Evolutionary conservation across 2,888 invertebrate species (phyloP), one percentile per base, ranked within the genome.

Genomic region (Scaptomyza parva): DNA sequence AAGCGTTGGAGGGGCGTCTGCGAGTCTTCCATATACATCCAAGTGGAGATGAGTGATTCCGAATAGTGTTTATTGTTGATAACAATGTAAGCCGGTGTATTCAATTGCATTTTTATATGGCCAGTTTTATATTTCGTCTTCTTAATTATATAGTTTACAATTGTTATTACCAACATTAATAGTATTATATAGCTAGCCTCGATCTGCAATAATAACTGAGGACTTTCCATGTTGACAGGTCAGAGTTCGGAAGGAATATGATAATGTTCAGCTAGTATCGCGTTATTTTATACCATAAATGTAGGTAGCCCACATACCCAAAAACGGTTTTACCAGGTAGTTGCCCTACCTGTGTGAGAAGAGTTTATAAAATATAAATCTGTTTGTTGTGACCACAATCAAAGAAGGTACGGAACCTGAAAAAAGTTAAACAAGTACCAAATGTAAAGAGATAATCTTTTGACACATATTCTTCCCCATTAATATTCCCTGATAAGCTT

Each of bases 1-100:
- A 67, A 20, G 6, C 59, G 70, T 37, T 51, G 54, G 39, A 78
- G 33, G 0, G 86, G 86, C 12, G 86, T 79, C n/a, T 52, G 14
- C 8, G 5, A 8, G n/a, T n/a, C n/a, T n/a, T 50, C 17, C 3
- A 3, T 11, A 8, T 24, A 12, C 0, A 17, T 20, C 28, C 35
- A 48, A n/a, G n/a, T n/a, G n/a, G n/a, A n/a, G n/a, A n/a, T n/a
- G n/a, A n/a, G n/a, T n/a, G n/a, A n/a, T n/a, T n/a, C n/a, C n/a
- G n/a, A n/a, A n/a, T n/a, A n/a, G n/a, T n/a, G n/a, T n/a, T 43
- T n/a, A 2, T 28, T 40, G 7, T 20, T 26, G 17, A 5, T 12
- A 7, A 3, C 12, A 3, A 17, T 14, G 22, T n/a, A 11, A 12
- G 24, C 18, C 11, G 55, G 70, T 3, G 51, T 37, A n/a, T n/a